Percentiles rank a stretch among this genome's conserved stretches.
Evolutionary conservation across 2,113 vertebrate species (phyloP).

Genomic region (Pithys albifrons): DNA sequence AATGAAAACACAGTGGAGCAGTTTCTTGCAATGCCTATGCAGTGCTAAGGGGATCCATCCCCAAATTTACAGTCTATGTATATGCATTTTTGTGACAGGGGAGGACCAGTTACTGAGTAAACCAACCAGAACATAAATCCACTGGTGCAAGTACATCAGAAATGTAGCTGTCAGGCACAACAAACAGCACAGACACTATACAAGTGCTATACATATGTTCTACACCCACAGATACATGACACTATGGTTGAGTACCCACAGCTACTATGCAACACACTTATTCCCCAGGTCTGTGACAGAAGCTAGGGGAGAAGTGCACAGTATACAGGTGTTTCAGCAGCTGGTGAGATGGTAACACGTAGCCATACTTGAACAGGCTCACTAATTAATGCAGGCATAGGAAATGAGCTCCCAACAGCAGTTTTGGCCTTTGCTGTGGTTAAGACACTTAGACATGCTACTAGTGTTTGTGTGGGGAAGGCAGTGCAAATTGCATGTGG

Average conservation of each 20-base stretch:
- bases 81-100: not conserved
- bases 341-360: not conserved
- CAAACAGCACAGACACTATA: not conserved
- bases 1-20: not conserved
- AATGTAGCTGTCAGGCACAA: not conserved
- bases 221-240: not conserved
- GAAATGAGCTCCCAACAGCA: not conserved
- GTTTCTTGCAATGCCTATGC: fast-evolving
- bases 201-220: not conserved
- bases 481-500: not conserved
- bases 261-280: not conserved
- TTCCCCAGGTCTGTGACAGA: not conserved
- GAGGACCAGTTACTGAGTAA: not conserved
- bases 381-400: not conserved
- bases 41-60: not conserved
- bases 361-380: not conserved
- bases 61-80: not conserved
- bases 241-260: not conserved
- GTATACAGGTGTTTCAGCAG: not conserved
- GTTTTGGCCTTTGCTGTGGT: not conserved
- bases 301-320: not conserved
- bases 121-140: not conserved
- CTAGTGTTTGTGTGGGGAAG: not conserved
- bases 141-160: not conserved
- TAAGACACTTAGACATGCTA: not conserved